Base-by-base conservation (phyloP, 2,888 invertebrate species). In the Ferrisia virgata region DNA sequence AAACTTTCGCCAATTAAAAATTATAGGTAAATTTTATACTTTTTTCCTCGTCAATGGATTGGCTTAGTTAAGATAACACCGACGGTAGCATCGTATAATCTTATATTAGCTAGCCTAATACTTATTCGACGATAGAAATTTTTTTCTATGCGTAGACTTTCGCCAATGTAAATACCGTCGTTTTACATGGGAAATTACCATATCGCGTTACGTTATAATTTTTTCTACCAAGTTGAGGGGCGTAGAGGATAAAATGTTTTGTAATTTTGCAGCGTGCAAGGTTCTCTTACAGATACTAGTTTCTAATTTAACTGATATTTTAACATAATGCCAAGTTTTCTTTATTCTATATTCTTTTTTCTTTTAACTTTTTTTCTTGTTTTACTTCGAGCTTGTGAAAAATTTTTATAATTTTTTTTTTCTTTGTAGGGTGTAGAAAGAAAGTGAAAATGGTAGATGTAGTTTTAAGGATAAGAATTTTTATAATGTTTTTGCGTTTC, bases 1-100 rank as follows among this genome's bases (percentile, higher is more conserved):
- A n/a, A 72, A 72, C 72, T 72, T 72, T 72, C n/a, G 31, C 31
- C 33, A 72, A 72, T 72, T 72, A 72, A 72, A 72, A 72, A 72
- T 72, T 72, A 33, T 33, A 33, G 6, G n/a, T n/a, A n/a, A n/a
- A n/a, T 18, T 72, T 72, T 72, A 33, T 33, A n/a, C n/a, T n/a
- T n/a, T 28, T 64, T 28, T 64, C 28, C 11, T 2, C 58, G 8
- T 18, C 36, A 36, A 36, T 36, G 36, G 36, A 8, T 36, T 36
- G n/a, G n/a, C n/a, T n/a, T n/a, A n/a, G n/a, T 8, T 36, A 36
- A 3, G 4, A 36, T 36, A 18, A n/a, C n/a, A 9, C 3, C 47
- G 36, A 8, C 47, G 18, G 4, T 18, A 47, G 8, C 3, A 18
- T 4, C 9, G 47, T 18, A 18, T 47, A 47, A 18, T 13, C 40